Percentiles rank a stretch among this genome's conserved stretches.
Conservation (phyloP, 2,888 invertebrate species). For the Cancer borealis region DNA sequence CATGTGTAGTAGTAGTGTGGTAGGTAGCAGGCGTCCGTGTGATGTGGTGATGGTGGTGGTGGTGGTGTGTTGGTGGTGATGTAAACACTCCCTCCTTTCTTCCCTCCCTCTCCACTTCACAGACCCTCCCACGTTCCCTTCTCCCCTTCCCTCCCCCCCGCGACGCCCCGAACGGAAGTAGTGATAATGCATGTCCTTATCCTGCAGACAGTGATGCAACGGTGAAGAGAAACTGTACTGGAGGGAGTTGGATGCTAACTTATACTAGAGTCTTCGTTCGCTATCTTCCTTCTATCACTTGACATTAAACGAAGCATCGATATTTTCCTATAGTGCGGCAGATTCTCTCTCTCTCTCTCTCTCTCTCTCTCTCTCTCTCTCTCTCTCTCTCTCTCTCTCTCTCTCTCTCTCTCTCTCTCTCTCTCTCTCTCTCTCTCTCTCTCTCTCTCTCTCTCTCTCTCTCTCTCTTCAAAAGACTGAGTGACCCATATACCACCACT, state of each 20-base stretch:
- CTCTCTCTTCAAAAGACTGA: background rate
- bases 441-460: background rate
- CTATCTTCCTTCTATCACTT: background rate
- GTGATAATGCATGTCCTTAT: background rate
- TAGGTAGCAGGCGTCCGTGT: conserved; percentile 2
- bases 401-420: conserved; percentile 33
- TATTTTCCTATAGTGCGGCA: conserved; percentile 10
- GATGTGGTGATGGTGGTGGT: conserved; percentile 7
- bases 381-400: conserved; percentile 37
- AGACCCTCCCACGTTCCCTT: background rate
- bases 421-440: background rate
- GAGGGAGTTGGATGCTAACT: background rate
- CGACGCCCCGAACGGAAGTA: background rate
- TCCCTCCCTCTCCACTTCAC: background rate
- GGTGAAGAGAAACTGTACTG: background rate
- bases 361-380: conserved; percentile 34
- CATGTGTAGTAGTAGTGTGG: background rate
- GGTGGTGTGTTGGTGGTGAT: conserved; percentile 9
- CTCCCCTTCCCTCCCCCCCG: background rate
- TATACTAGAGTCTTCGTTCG: background rate
- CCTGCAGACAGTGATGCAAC: background rate
- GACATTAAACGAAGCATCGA: conserved; percentile 9
- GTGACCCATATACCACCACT: background rate
- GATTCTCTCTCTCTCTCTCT: conserved; percentile 25
- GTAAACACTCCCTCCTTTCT: conserved; percentile 12